These are phyloP conservation scores for Microctenopoma lineatum DNA, from an alignment of 2,797 vertebrate species.

Conservation along the genomic window DNA sequence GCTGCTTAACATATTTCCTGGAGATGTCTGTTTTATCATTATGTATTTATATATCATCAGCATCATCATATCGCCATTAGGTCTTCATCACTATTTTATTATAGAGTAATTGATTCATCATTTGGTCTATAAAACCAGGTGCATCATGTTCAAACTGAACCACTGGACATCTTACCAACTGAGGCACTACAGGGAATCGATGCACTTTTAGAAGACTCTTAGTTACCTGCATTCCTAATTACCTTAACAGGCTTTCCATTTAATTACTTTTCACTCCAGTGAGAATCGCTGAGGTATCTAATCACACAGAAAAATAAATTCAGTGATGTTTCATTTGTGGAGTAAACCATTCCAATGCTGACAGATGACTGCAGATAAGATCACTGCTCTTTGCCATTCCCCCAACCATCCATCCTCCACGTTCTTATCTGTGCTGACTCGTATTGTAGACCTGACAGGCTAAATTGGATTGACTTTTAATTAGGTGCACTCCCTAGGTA, in stretches of 20 bases:
- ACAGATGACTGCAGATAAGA: conserved; percentile 61
- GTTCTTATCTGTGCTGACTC: conserved; percentile 62
- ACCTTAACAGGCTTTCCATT: conserved; percentile 22
- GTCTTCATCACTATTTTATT: background rate
- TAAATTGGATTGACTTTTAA: conserved; percentile 80
- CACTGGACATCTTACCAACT: too few species aligned
- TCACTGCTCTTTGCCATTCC: conserved; percentile 40
- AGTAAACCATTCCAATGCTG: conserved; percentile 40
- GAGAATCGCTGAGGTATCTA: conserved; percentile 27
- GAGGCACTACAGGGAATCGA: background rate
- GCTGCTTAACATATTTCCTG: too few species aligned
- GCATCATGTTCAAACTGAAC: too few species aligned
- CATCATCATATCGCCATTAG: too few species aligned
- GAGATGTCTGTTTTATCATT: too few species aligned
- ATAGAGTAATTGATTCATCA: too few species aligned
- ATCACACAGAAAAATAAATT: conserved; percentile 19
- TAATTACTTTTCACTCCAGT: conserved; percentile 15
- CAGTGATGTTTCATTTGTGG: conserved; percentile 44
- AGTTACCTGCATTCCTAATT: conserved; percentile 20
- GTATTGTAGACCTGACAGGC: conserved; percentile 59
- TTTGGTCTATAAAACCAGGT: too few species aligned
- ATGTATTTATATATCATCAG: too few species aligned
- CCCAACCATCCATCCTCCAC: conserved; percentile 50
- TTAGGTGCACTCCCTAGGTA: conserved; percentile 68
- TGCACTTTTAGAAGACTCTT: conserved; percentile 13